Evolutionary conservation across 2,113 vertebrate species (phyloP).

Genomic region (Lampris incognitus): DNA sequence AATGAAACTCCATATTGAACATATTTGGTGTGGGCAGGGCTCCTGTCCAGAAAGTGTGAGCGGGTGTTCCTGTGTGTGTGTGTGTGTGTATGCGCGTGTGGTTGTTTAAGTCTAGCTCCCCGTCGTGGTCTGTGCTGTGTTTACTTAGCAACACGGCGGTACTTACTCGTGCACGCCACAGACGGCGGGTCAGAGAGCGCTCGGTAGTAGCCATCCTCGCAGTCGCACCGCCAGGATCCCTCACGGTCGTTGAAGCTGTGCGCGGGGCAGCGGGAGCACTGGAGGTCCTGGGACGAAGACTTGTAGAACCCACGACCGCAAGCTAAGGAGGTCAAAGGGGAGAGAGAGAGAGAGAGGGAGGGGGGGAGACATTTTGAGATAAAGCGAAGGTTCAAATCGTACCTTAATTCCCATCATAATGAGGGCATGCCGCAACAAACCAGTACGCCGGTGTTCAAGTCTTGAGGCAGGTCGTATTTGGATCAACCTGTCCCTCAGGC

Average conservation of each 20-base stretch:
- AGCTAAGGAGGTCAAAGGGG: slow-evolving; percentile 77
- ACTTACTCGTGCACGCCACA: slow-evolving; percentile 97
- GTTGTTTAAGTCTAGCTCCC: slow-evolving; percentile 42
- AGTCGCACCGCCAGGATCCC: slow-evolving; percentile 95
- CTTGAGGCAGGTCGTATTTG: slow-evolving; percentile 46
- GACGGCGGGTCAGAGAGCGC: slow-evolving; percentile 92
- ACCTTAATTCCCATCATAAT: slow-evolving; percentile 57
- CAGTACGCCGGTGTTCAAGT: slow-evolving; percentile 34
- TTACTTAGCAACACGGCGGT: slow-evolving; percentile 38
- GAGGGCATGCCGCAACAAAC: slow-evolving; percentile 67
- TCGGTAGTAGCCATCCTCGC: slow-evolving; percentile 96
- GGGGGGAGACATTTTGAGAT: background rate
- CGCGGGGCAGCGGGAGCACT: slow-evolving; percentile 94
- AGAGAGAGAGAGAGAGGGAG: background rate
- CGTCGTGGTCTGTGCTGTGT: slow-evolving; percentile 1
- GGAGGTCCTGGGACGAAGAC: slow-evolving; percentile 98
- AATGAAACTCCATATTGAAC: slow-evolving; percentile 20
- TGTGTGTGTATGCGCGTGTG: slow-evolving; percentile 34
- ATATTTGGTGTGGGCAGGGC: slow-evolving; percentile 19
- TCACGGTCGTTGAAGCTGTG: slow-evolving; percentile 97
- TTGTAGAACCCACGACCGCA: slow-evolving; percentile 98
- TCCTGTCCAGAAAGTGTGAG: background rate
- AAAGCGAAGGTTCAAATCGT: slow-evolving; percentile 43
- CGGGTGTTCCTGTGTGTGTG: slow-evolving; percentile 11
- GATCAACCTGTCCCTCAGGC: slow-evolving; percentile 46